phyloP scores from a whole-genome alignment of 2,797 vertebrate species.

The Notoglanidium macrostoma region DNA sequence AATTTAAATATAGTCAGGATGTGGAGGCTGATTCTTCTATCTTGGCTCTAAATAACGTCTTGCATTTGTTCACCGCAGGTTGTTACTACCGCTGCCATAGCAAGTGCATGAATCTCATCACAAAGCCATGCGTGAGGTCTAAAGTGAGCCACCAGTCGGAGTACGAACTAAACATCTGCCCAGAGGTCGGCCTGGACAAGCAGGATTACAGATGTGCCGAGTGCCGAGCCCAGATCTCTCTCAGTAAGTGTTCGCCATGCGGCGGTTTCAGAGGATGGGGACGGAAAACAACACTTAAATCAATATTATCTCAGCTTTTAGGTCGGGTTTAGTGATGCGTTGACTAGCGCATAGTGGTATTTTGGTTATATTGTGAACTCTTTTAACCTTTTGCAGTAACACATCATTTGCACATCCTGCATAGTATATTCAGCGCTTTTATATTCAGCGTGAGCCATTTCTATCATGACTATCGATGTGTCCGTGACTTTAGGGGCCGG shows the following conservation, averaged over 20 bases:
- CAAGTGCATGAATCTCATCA: constrained; percentile 94
- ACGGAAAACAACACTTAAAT: neutral
- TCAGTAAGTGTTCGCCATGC: constrained; percentile 79
- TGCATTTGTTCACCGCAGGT: constrained; percentile 69
- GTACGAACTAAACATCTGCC: constrained; percentile 95
- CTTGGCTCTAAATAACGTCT: neutral
- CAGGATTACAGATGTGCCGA: constrained; percentile 96
- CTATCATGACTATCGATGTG: neutral
- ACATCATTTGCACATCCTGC: neutral
- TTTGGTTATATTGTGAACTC: neutral
- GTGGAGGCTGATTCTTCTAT: neutral
- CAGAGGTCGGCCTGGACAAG: constrained; percentile 90
- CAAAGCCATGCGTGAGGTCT: constrained; percentile 89
- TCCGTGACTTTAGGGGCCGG: neutral
- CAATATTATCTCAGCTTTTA: neutral
- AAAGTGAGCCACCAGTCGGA: constrained; percentile 97
- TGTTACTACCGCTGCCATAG: constrained; percentile 97
- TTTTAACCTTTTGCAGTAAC: no score
- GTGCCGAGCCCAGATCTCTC: constrained; percentile 87
- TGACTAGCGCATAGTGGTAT: neutral
- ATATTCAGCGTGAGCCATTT: no score
- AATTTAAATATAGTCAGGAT: neutral
- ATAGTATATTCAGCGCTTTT: neutral
- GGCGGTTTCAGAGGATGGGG: neutral
- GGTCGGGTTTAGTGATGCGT: neutral